These are phyloP conservation scores for Drosophila nebulosa DNA, from an alignment of 1,140 invertebrate genomes.

Conservation along the genomic window DNA sequence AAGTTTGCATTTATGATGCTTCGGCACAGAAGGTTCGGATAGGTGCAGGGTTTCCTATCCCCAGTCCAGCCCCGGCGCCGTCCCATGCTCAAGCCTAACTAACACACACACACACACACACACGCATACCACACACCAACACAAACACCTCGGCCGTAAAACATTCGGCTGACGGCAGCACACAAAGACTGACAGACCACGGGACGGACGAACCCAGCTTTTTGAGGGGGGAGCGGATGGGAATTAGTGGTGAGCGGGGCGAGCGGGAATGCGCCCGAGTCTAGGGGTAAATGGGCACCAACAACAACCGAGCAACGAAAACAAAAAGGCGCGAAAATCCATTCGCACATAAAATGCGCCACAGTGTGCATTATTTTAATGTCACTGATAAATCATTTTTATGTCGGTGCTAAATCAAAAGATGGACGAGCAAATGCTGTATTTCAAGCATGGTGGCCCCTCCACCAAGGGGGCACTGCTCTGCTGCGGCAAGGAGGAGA, in stretches of 20 bases:
- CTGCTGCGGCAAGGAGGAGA: neutral
- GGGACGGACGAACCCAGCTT: conserved; percentile 38
- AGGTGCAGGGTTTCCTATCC: conserved; percentile 45
- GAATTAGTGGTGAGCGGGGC: neutral
- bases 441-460: conserved; percentile 57
- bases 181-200: conserved; percentile 62
- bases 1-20: conserved; percentile 76
- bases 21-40: conserved; percentile 48
- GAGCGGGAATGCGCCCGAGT: neutral
- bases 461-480: neutral
- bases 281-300: conserved; percentile 38
- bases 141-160: conserved; percentile 72
- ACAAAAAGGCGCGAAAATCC: conserved; percentile 80
- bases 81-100: neutral
- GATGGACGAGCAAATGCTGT: conserved; percentile 79
- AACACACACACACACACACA: conserved; percentile 20
- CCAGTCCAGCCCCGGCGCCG: neutral
- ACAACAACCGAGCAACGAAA: conserved; percentile 27
- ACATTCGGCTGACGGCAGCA: conserved; percentile 72
- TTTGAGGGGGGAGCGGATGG: conserved; percentile 28
- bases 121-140: conserved; percentile 31
- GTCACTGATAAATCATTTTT: conserved; percentile 81
- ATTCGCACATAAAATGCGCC: conserved; percentile 81
- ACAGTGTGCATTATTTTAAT: conserved; percentile 81
- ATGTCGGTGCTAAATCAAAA: conserved; percentile 81